phyloP scores from a whole-genome alignment of 2,797 vertebrate genomes.

The Silurus lanzhouensis region DNA sequence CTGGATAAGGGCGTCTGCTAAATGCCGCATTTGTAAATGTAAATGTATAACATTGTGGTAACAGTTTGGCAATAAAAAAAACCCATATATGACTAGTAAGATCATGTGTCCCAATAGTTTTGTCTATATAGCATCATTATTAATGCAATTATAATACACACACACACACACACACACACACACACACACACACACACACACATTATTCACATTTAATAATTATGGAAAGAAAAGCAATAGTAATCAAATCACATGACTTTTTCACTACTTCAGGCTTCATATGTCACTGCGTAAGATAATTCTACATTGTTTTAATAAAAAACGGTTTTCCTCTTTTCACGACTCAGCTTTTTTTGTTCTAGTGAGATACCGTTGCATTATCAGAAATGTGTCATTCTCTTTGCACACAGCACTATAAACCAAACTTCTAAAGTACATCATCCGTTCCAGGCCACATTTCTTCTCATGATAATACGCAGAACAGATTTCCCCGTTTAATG shows the following conservation, averaged over 20 bases:
- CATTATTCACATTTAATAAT: too few species aligned
- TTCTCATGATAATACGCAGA: conserved; percentile 15
- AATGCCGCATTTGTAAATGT: too few species aligned
- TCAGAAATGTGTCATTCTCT: not conserved
- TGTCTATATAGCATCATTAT: too few species aligned
- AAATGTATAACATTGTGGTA: too few species aligned
- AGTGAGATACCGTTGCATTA: not conserved
- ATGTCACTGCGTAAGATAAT: not conserved
- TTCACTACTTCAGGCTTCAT: not conserved
- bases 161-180: not conserved
- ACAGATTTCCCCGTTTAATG: not conserved
- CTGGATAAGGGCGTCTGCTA: too few species aligned
- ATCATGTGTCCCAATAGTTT: too few species aligned
- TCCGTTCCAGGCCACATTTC: conserved; percentile 17
- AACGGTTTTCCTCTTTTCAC: too few species aligned
- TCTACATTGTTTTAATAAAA: not conserved
- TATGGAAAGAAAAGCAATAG: not conserved
- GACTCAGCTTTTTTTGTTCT: not conserved
- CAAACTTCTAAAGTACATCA: conserved; percentile 29
- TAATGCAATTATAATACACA: too few species aligned
- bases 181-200: not conserved
- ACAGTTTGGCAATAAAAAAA: too few species aligned
- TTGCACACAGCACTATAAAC: not conserved
- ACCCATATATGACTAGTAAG: too few species aligned
- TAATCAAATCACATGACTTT: not conserved